Evolutionary conservation across 2,797 vertebrate genomes (phyloP), one percentile per base, ranked within the genome.

Genomic region (Neosilurus hyrtlii): DNA sequence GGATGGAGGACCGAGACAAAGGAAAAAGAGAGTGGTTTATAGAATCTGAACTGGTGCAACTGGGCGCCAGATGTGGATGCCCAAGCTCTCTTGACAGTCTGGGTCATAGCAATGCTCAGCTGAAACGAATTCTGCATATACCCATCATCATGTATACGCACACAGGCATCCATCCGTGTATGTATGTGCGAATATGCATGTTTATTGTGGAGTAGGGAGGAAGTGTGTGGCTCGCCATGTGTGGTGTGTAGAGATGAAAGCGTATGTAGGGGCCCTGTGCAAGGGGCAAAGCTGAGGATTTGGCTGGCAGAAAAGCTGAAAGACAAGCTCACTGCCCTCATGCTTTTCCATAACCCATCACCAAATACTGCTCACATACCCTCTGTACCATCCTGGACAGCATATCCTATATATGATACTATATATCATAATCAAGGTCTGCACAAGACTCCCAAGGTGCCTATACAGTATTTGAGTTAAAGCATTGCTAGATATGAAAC

Each of bases 31-130:
- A 59, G 43, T 15, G 43, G 7, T 20, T 90, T 90, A 89, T 91
- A 90, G 86, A 88, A 91, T 87, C 86, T 90, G 86, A 87, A 86
- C 88, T 90, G 89, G 88, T 91, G 91, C 93, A 93, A 95, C 93
- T 95, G 94, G 90, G 90, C 84, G 89, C 92, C 94, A 95, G 93
- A 95, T 95, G 94, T 94, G 93, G 87, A 89, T 86, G 86, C 86
- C 81, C 89, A 89, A 71, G 83, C 85, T 88, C 79, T 54, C 85
- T 83, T 77, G 87, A 88, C 87, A 85, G 84, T 88, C 86, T 88
- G 73, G 86, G 80, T 85, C 89, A 89, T 70, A 57, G 86, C 89
- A 82, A 74, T 62, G 89, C 71, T 82, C 84, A 87, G 87, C 67
- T 59, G 86, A 89, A 92, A 92, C 68, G 54, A 66, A 84, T 90